phyloP scores from a whole-genome alignment of 30 jellyfish, hydroid and myxozoan genomes.

The Hydractinia echinata region DNA sequence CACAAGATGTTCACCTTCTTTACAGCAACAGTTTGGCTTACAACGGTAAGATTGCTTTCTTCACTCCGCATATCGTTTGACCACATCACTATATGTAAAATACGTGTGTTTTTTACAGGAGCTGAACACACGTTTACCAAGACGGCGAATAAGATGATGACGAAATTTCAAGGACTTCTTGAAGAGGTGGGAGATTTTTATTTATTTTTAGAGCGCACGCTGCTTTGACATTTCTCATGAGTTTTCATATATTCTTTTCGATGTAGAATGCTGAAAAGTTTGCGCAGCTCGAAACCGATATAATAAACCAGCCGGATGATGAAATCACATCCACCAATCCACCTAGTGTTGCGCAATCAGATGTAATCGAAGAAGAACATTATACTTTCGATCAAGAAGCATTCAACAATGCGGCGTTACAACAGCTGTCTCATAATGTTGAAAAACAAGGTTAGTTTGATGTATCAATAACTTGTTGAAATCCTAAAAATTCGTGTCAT shows the following conservation, averaged over 20 bases:
- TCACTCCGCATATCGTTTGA: background rate
- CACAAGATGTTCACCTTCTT: constrained; percentile 62
- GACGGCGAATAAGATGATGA: constrained; percentile 70
- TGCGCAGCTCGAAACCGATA: constrained; percentile 46
- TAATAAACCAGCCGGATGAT: constrained; percentile 39
- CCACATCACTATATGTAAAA: background rate
- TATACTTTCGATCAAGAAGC: constrained; percentile 7
- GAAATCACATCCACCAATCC: constrained; percentile 11
- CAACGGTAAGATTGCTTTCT: constrained; percentile 65
- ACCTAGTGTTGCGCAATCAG: constrained; percentile 36
- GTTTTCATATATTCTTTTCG: background rate
- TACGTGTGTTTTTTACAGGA: constrained; percentile 36
- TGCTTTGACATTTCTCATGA: background rate
- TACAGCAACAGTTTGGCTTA: constrained; percentile 68
- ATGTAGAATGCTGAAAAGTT: constrained; percentile 39
- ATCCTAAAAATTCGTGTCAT: background rate
- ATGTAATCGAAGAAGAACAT: constrained; percentile 17
- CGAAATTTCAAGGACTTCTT: constrained; percentile 51
- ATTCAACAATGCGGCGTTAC: constrained; percentile 12
- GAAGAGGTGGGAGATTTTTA: constrained; percentile 33
- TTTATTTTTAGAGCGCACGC: background rate
- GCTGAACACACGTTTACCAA: constrained; percentile 88
- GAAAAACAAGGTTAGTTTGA: background rate
- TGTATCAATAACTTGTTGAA: background rate
- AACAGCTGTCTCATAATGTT: background rate